Conservation (phyloP, 2,113 vertebrate species). For the Melanostigma gelatinosum region DNA sequence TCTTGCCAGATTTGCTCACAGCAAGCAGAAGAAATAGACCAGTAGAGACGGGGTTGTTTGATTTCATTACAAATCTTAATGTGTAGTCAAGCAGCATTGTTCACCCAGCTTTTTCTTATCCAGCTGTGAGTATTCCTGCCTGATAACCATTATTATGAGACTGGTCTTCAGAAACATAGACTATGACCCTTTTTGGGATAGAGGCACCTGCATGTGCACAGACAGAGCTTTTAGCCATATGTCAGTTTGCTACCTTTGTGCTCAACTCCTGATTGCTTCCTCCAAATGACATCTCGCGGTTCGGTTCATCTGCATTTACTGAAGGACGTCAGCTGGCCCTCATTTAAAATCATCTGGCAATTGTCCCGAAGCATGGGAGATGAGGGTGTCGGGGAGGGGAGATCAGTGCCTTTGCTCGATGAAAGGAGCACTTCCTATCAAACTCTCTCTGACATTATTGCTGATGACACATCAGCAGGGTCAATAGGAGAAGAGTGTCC, state of each 20-base stretch:
- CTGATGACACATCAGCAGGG: slow-evolving; percentile 78
- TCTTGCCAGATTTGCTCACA: neutral
- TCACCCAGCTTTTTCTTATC: no score
- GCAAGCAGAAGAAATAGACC: neutral
- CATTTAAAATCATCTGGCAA: slow-evolving; percentile 69
- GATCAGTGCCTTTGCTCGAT: slow-evolving; percentile 66
- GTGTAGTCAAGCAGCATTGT: no score
- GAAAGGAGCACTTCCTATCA: slow-evolving; percentile 73
- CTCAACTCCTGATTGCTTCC: slow-evolving; percentile 19
- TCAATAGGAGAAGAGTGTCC: slow-evolving; percentile 74
- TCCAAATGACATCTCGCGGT: slow-evolving; percentile 28
- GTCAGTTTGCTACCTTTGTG: neutral
- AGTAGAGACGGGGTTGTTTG: neutral
- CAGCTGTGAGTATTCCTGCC: no score
- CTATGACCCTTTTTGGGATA: neutral
- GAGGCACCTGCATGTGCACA: neutral
- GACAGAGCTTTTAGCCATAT: neutral
- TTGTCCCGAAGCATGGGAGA: slow-evolving; percentile 63
- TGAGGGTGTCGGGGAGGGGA: slow-evolving; percentile 59
- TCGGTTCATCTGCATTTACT: slow-evolving; percentile 42
- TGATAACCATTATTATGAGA: slow-evolving; percentile 6
- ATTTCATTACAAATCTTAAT: neutral
- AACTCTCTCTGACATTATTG: slow-evolving; percentile 72
- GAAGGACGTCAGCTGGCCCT: slow-evolving; percentile 63
- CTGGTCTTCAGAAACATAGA: neutral